phyloP scores from a whole-genome alignment of 2,113 vertebrate species.

The Hydropotes inermis region DNA sequence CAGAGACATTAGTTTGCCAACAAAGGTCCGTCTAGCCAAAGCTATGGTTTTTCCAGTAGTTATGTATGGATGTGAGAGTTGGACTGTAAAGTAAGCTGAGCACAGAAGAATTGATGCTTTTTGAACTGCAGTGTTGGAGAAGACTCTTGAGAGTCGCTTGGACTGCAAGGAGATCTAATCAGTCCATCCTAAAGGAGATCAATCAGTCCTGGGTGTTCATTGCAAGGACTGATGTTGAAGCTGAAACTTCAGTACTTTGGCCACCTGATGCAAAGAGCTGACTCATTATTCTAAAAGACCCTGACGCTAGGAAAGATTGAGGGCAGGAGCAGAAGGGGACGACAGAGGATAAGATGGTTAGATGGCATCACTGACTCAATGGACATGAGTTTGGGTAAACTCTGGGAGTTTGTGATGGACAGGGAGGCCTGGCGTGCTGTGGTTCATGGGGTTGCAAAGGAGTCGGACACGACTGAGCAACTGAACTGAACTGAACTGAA shows the following conservation, averaged over 20 bases:
- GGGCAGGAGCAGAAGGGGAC: neutral
- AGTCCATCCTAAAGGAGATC: neutral
- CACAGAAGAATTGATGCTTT: neutral
- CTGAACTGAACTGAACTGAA: neutral
- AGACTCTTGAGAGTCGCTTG: neutral
- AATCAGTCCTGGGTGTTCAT: neutral
- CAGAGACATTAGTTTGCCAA: neutral
- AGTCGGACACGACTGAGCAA: neutral
- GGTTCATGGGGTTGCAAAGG: neutral
- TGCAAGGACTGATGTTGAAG: neutral
- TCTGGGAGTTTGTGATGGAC: neutral
- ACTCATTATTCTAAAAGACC: neutral
- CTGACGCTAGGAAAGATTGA: neutral
- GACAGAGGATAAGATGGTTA: neutral
- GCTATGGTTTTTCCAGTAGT: neutral
- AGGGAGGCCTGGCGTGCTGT: neutral
- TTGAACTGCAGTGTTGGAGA: neutral
- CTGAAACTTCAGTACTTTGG: neutral
- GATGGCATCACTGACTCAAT: neutral
- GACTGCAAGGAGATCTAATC: neutral
- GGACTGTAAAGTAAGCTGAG: neutral
- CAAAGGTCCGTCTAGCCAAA: neutral
- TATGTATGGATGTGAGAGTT: neutral
- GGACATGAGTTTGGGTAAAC: neutral
- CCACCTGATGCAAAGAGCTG: neutral